Conservation (phyloP, 2,113 vertebrate genomes). For the Bolborhynchus lineola region DNA sequence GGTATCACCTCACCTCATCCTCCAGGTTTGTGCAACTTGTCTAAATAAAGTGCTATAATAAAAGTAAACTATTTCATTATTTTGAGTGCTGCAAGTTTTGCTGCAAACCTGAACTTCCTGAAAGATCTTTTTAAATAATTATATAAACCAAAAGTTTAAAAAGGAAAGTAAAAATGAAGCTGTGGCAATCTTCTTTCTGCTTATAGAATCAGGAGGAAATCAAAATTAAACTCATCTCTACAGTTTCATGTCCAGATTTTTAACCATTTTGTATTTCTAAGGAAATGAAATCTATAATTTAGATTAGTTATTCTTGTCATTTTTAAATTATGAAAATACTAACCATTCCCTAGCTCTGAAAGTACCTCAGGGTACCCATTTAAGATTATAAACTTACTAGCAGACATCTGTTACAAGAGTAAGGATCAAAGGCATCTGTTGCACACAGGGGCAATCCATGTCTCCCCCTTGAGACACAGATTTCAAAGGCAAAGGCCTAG, state of each 20-base stretch:
- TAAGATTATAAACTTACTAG: neutral
- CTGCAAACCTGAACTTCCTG: neutral
- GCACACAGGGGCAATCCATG: neutral
- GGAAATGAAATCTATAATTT: neutral
- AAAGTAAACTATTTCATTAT: neutral
- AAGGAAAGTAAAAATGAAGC: neutral
- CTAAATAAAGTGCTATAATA: neutral
- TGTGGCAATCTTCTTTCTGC: neutral
- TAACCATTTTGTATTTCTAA: neutral
- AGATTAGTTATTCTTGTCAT: neutral
- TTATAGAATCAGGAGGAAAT: neutral
- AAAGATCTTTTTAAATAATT: neutral
- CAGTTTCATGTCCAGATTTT: neutral
- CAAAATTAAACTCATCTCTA: neutral
- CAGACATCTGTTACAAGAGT: neutral
- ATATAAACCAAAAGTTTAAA: neutral
- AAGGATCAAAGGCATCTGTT: neutral
- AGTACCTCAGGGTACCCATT: neutral
- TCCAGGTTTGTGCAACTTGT: neutral
- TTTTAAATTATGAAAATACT: neutral
- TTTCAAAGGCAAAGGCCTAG: neutral
- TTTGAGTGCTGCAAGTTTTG: neutral
- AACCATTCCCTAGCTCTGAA: neutral
- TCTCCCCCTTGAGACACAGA: neutral
- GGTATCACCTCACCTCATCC: accelerated